Base-by-base conservation (phyloP, 2,888 invertebrate genomes). In the Phasia obesa region DNA sequence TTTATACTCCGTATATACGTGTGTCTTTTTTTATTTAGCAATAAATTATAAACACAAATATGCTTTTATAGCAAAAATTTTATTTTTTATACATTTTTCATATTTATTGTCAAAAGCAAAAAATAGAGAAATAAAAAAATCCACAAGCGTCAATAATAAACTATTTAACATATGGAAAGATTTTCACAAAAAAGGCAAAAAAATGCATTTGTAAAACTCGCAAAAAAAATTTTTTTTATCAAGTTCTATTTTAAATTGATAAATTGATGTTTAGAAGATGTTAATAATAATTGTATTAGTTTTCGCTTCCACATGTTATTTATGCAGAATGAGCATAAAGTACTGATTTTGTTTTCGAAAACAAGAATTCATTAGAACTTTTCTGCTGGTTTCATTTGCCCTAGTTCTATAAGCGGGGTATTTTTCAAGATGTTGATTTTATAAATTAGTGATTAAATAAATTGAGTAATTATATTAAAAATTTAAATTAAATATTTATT, bases 1-100 rank as follows among this genome's bases (percentile, higher is more conserved):
- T 25, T 59, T 57, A 23, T 23, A 21, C 19, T 21, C 2, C 44
- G 21, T 51, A 15, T 51, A 11, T 27, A 27, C 4, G 3, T 5
- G 3, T 38, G 6, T 35, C 6, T 38, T 38, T 38, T 2, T 35
- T 53, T 67, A 47, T 76, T 73, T 71, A 42, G 57, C 53, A 77
- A 81, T 64, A 73, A 77, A 77, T 81, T 67, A 64, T 73, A 75
- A 73, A 69, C 62, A 81, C 49, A 81, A 64, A 73, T 73, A 81
- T 69, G 67, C 60, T 73, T 77, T 71, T 67, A 73, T 13, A n/a
- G 53, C 71, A 76, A 71, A 76, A 47, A 57, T 38, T 23, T 42
- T 25, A 5, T 42, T 13, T 38, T 15, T 13, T n/a, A n/a, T n/a
- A n/a, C 7, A 31, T 17, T 31, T 17, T 51, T 42, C 51, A 6